Evolutionary conservation across 30 jellyfish, hydroid and myxozoan species (phyloP), one percentile per base, ranked within the genome.

Genomic region (Hydractinia symbiolongicarpus): DNA sequence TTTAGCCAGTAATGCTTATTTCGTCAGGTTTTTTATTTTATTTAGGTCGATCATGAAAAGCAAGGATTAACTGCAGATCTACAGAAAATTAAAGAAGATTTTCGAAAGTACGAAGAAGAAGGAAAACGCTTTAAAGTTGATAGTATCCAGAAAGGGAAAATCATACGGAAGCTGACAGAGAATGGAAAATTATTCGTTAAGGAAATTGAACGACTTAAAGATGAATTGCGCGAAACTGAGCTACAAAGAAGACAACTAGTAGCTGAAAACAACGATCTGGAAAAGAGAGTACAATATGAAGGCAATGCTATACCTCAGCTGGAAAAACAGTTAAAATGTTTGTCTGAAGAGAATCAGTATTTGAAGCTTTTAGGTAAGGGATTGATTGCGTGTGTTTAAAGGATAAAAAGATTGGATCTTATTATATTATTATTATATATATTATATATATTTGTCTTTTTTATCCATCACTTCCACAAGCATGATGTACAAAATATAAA

Each of bases 151-250:
- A 79, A 92, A 83, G 91, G 82, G 14, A 86, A 83, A 76, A 76
- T 91, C 80, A 91, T 91, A 13, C 94, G 84, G 86, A 80, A 86
- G 82, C 92, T 91, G 8, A 91, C 96, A 3, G 82, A 91, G 53
- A 91, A 91, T 69, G 98, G 98, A 8, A 86, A 87, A 57, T 77
- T 83, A 5, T 79, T 91, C 9, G 98, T 87, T 5, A 62, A 67
- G 10, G 96, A 91, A 77, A 86, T 91, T 56, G 95, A 86, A 53
- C 87, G 89, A 67, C 84, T 91, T 73, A 91, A 91, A 62, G 61
- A 68, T 11, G 96, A 91, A 14, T 82, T 86, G 4, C 67, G 79
- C 20, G 58, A 73, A 30, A 58, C 57, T 72, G 82, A 82, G 71
- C 79, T 78, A 40, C 66, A 83, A 52, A 86, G 79, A 21, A 30